Evolutionary conservation across 2,113 vertebrate genomes (phyloP), one percentile per base, ranked within the genome.

Genomic region (Synchiropus splendidus): DNA sequence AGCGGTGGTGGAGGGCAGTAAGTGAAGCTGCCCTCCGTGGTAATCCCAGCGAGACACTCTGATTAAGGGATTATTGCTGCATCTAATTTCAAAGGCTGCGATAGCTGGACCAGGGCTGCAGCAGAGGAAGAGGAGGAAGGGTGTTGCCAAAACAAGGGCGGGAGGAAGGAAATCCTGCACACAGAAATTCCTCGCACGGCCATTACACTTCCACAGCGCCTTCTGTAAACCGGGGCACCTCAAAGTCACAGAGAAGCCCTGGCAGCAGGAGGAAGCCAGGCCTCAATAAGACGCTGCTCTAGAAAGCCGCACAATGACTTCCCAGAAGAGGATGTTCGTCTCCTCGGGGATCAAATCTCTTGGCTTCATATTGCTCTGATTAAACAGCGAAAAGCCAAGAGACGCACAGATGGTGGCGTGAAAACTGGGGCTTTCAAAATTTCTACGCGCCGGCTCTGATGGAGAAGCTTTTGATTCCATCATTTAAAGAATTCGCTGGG

Each of bases 11-110:
- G 30, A 53, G 57, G 18, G 34, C 40, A 39, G 46, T 44, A 27
- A 50, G 57, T 57, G 60, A 56, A 58, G 58, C 56, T 59, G 58
- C 64, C 65, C 61, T 59, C 45, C 31, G 40, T 31, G 55, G 48
- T 85, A 81, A 83, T 83, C 79, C 81, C 71, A 60, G 58, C 4
- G 54, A 73, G 64, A 78, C 58, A 41, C 64, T 67, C 63, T 66
- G 71, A 85, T 85, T 83, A 85, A 83, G 48, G 69, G 78, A 85
- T 86, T 85, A 83, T 52, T 57, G 45, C 53, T 40, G 66, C 60
- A 67, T 71, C 76, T 68, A 59, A 74, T 75, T 83, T 77, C 72
- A 75, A 58, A 74, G 59, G 67, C 64, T 46, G 16, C 16, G 42
- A 32, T 16, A 18, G 31, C 42, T n/a, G 16, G 16, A 37, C 46